Evolutionary conservation across 2,797 vertebrate genomes (phyloP), one percentile per base, ranked within the genome.

Genomic region (Sebastes alutus): DNA sequence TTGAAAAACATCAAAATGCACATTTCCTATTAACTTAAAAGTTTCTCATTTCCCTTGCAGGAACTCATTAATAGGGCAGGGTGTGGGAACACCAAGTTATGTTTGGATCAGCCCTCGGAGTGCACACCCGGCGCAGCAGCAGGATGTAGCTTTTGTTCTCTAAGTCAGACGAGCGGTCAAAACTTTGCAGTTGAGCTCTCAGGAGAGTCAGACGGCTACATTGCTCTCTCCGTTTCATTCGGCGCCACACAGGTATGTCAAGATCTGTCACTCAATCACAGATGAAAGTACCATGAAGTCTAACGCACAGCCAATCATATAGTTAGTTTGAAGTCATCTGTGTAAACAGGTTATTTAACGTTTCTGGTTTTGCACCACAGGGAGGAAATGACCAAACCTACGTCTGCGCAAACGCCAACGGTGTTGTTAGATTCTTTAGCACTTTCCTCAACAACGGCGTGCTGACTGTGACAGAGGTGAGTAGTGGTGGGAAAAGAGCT

Each of bases 371-470:
- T 77, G 5, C 29, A 22, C 54, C 2, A 20, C 68, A 93, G 92
- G 79, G 60, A 46, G 18, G 1, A 0, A 73, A 74, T 4, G 81
- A 73, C 64, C 9, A 12, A 1, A 75, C 86, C 38, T 93, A 86
- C 25, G 0, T 94, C 27, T 94, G 92, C 30, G 89, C 84, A 12
- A 92, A 87, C 7, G 7, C 69, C 59, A 84, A 72, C 0, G 12
- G 52, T 0, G 0, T 0, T 0, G 55, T 92, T 0, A 0, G 2
- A 3, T 92, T 92, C 71, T 13, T 88, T 1, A 0, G 16, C 0
- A 7, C 83, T 16, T 0, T 13, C 4, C 49, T 83, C 6, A 0
- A 27, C 23, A 68, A 77, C 3, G 2, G 1, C 25, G 0, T 0
- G 7, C 58, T 94, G 32, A 70, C 0, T 2, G 0, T 0, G 1